These are phyloP conservation scores for Cryptocephalus moraei DNA, from an alignment of 2,888 invertebrate genomes.

Conservation along the genomic window DNA sequence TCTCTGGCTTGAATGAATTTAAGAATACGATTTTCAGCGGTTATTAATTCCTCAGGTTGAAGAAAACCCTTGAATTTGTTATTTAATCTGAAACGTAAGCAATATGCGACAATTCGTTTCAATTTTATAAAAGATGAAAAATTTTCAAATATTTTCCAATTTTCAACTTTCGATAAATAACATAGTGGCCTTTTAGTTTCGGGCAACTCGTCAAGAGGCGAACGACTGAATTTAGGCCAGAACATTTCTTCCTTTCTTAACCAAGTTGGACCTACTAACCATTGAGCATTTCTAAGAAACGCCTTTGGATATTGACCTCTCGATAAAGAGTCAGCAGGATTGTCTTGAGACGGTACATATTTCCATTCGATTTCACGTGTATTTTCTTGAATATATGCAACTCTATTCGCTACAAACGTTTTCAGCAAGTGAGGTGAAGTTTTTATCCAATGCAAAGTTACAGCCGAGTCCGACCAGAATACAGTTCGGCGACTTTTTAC, in stretches of 20 bases:
- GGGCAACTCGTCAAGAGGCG: no score
- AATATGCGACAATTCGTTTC: no score
- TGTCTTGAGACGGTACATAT: not conserved
- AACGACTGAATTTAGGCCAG: not conserved
- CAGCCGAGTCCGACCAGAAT: no score
- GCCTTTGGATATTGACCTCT: not conserved
- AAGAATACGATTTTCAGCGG: not conserved
- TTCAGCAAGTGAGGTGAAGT: no score
- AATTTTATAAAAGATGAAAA: not conserved
- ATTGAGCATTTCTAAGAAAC: not conserved
- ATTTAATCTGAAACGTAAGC: no score
- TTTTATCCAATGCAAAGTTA: no score
- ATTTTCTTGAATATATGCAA: no score
- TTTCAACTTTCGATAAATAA: not conserved
- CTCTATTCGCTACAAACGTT: no score
- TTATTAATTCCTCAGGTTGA: not conserved
- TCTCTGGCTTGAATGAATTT: not conserved
- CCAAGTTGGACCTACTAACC: not conserved
- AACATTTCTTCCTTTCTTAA: not conserved
- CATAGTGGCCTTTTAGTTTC: not conserved
- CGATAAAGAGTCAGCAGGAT: not conserved
- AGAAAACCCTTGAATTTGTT: not conserved
- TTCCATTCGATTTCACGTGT: no score
- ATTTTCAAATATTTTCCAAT: not conserved
- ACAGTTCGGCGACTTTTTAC: no score